A percentile compares a stretch with the other conserved stretches of the same genome.
Conservation (phyloP, 2,888 invertebrate genomes). For the Sphecodes monilicornis region DNA sequence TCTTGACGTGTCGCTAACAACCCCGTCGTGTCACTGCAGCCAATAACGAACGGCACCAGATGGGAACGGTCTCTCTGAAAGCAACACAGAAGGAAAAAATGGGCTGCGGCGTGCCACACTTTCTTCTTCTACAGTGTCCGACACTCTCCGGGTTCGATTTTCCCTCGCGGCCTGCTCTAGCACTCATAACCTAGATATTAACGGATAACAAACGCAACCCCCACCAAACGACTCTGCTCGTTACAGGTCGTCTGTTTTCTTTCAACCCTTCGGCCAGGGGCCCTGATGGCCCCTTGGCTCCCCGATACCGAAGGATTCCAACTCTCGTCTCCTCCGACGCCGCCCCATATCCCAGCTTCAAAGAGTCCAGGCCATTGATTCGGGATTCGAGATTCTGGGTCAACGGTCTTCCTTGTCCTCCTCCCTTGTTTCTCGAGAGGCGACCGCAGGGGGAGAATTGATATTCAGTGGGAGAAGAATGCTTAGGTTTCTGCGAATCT, state of each 20-base stretch:
- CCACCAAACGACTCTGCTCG: conserved; percentile 10
- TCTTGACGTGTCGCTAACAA: neutral
- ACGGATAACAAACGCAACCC: conserved; percentile 70
- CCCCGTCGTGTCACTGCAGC: neutral
- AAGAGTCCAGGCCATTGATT: conserved; percentile 44
- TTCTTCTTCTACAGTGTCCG: conserved; percentile 47
- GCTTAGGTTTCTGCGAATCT: neutral
- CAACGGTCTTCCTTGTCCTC: conserved; percentile 47
- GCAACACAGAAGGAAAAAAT: neutral
- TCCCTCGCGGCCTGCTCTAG: conserved; percentile 80
- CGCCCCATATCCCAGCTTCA: conserved; percentile 8
- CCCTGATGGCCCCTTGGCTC: conserved; percentile 9
- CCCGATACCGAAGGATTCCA: conserved; percentile 17
- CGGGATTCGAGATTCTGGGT: conserved; percentile 43
- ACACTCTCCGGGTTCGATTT: conserved; percentile 78
- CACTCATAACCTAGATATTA: conserved; percentile 81
- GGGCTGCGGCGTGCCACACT: conserved; percentile 24
- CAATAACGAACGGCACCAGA: conserved; percentile 39
- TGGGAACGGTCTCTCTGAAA: neutral
- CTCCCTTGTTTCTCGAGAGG: conserved; percentile 19
- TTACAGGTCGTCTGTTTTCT: conserved; percentile 39
- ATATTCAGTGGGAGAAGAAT: conserved; percentile 16
- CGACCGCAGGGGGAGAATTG: conserved; percentile 13
- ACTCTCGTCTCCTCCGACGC: neutral
- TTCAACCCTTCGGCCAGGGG: conserved; percentile 22